Base-by-base conservation (phyloP, 2,888 invertebrate species). In the Leptinotarsa haldemani region DNA sequence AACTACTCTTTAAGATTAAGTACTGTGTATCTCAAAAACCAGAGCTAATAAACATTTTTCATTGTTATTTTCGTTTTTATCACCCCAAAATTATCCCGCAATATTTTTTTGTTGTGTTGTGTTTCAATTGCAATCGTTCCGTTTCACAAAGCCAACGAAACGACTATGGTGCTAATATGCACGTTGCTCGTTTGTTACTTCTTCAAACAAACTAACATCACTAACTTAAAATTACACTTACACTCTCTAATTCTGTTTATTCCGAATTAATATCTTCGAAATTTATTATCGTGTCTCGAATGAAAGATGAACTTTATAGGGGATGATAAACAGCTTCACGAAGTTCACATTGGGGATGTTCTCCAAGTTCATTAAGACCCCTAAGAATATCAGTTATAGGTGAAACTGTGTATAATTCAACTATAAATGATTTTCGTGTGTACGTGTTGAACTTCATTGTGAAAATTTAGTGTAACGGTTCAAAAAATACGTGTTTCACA, bases 171-270 rank as follows among this genome's bases (percentile, higher is more conserved):
- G 18, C 13, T 50, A 16, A 18, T n/a, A 22, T 50, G 7, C 71
- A 69, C 74, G 74, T 58, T 70, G 72, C 77, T 77, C 78, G 70
- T 77, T 78, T 81, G 78, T 81, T 78, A 80, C 78, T 75, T 79
- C 77, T 78, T 77, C 78, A 79, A 77, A 75, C 74, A 64, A 58
- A 77, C 75, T 77, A 79, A 79, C 80, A 75, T 75, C 68, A 75
- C 76, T 71, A 80, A 80, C 78, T 80, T 73, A 72, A 77, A 79
- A 81, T 81, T 80, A 79, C 77, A 79, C 77, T 79, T 75, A 78
- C 75, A 74, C 75, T 61, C 74, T 77, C 77, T 85, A 85, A 85
- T 86, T 85, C 81, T 82, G 83, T 79, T 76, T 84, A 74, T 66
- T 72, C 69, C 63, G 71, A 66, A 76, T 76, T 76, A 76, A 73